Conservation (phyloP, 2,888 invertebrate genomes). For the Cosmia trapezina region DNA sequence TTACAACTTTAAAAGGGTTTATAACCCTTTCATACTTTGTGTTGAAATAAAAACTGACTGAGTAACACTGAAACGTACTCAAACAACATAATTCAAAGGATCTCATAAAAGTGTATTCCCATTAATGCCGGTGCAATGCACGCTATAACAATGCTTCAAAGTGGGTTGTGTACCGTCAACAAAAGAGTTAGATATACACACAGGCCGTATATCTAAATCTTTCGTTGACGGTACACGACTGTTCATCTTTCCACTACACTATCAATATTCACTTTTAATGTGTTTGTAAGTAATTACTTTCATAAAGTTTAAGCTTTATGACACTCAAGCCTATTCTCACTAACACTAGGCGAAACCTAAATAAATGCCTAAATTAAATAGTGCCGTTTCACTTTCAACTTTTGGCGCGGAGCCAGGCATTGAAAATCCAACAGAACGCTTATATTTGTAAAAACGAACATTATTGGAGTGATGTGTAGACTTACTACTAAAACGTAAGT, state of each 20-base stretch:
- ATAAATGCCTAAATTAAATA: background rate
- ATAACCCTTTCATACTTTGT: slow-evolving; percentile 44
- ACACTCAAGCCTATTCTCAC: too few relatives aligned
- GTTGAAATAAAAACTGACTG: slow-evolving; percentile 34
- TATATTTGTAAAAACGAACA: too few relatives aligned
- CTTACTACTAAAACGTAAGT: too few relatives aligned
- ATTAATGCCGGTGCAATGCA: slow-evolving; percentile 69
- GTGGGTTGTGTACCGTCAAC: slow-evolving; percentile 59
- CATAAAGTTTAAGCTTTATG: too few relatives aligned
- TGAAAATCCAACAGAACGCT: too few relatives aligned
- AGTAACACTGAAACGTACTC: slow-evolving; percentile 49
- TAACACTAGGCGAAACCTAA: too few relatives aligned
- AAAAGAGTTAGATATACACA: slow-evolving; percentile 21
- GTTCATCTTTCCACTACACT: background rate
- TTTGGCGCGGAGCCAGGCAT: too few relatives aligned
- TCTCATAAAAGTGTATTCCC: slow-evolving; percentile 54
- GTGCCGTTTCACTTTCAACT: too few relatives aligned
- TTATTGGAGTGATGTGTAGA: too few relatives aligned
- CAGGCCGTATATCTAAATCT: background rate
- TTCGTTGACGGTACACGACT: slow-evolving; percentile 49
- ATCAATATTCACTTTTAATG: background rate
- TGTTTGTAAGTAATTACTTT: too few relatives aligned
- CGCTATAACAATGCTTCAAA: slow-evolving; percentile 65
- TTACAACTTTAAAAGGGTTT: slow-evolving; percentile 33
- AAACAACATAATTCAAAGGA: slow-evolving; percentile 55